Base-by-base conservation (phyloP, 1,140 invertebrate species). In the Maniola jurtina region DNA sequence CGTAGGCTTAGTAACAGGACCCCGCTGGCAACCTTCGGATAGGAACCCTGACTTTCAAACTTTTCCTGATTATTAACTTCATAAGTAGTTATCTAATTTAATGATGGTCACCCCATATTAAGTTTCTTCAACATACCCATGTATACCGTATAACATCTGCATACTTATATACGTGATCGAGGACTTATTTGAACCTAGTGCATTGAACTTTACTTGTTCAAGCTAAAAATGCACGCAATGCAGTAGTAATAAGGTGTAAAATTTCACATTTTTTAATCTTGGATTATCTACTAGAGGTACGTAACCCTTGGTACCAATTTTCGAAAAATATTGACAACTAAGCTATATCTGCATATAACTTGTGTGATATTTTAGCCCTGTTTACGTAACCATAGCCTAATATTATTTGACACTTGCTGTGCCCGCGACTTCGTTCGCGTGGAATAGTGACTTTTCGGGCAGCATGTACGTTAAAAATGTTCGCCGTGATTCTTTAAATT, bases 121-220 rank as follows among this genome's bases (percentile, higher is more conserved):
- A 58, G 59, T 66, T 60, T 66, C 64, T 60, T 66, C 52, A 40
- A 56, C 64, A 48, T 57, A 64, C 35, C 42, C 35, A 38, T 57
- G 55, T 35, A 57, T 5, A 54, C n/a, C n/a, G n/a, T n/a, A n/a
- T n/a, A n/a, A n/a, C n/a, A n/a, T n/a, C 40, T 42, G 3, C 40
- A 42, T 42, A 11, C 40, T 34, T 35, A 15, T 59, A 61, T 66
- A 66, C 64, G 58, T 66, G 58, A 61, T 66, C 61, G 15, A 38
- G 52, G 52, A 61, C 48, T 50, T 66, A 66, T 48, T 56, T 52
- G 57, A 57, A 57, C 55, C 25, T 45, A 66, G 64, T 61, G 48
- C 64, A 61, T 55, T 66, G 64, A 66, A 66, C 64, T 66, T 35
- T 40, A 6, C 13, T 13, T 25, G 8, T 1, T 14, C 62, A 45